Evolutionary conservation across 2,113 vertebrate species (phyloP), one percentile per base, ranked within the genome.

Genomic region (Cryptoleucopteryx plumbea): DNA sequence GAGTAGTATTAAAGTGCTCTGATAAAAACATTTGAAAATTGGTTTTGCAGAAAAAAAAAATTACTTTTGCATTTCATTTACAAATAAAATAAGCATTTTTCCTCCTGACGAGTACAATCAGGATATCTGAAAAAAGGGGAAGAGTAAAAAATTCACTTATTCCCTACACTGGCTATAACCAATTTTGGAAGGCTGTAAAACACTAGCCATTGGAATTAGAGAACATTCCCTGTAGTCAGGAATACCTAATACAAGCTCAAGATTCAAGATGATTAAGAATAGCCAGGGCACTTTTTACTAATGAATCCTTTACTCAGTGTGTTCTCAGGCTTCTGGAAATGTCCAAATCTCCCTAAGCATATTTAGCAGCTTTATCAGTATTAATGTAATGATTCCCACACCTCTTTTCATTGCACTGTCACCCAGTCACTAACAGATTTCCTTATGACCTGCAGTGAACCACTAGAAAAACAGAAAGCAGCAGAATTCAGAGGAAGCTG

Each of bases 361-460:
- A 87, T 87, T 91, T 82, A 93, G 91, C 81, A 96, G 88, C 85
- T 96, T 95, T 95, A 91, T 79, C 74, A 85, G 89, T 77, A 90
- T 90, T 95, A 95, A 94, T 29, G 70, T 47, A 87, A 97, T 63
- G 71, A 94, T 88, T 91, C 82, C 62, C 83, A 82, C 86, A 94
- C 74, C 50, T 85, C 84, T 94, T 90, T 63, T 61, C 89, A 62
- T 31, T 80, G 74, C 63, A 55, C 74, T 87, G 66, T 58, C 70
- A 90, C 17, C 45, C 70, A 87, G 89, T 3, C 65, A 75, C 82
- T 26, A 72, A 66, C 58, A 94, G 74, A 50, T 73, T 94, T 78
- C 58, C 62, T 85, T 20, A 45, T 0, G 1, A 82, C 71, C 48
- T 65, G 43, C 75, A 78, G 43, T 32, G 88, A 88, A 67, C 34